These are phyloP conservation scores for cattle (Bos taurus) DNA, from an alignment of 2,113 vertebrate species.

Conservation along the genomic window DNA sequence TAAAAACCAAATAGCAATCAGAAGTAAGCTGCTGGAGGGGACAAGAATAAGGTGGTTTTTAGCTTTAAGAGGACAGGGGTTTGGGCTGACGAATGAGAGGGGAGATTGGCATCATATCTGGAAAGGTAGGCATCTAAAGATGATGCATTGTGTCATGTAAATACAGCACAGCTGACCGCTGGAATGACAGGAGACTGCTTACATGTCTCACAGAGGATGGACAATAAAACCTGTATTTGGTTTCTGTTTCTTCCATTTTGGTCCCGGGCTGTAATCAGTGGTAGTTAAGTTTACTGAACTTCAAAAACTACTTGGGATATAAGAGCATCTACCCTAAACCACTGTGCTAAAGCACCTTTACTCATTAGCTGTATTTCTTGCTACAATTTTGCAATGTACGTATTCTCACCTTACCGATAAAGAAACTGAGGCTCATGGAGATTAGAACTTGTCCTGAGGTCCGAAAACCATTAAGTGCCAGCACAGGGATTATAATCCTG, in stretches of 20 bases:
- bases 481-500: neutral
- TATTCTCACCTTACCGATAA: neutral
- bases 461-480: neutral
- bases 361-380: neutral
- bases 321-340: neutral
- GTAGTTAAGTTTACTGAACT: neutral
- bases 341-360: neutral
- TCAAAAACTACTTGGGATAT: neutral
- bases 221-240: neutral
- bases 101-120: neutral
- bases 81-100: neutral
- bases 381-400: neutral
- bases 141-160: neutral
- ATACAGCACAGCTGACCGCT: neutral
- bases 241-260: neutral
- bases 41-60: neutral
- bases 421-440: neutral
- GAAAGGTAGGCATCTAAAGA: neutral
- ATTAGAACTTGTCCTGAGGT: neutral
- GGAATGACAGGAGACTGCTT: neutral
- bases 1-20: neutral
- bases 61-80: neutral
- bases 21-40: neutral
- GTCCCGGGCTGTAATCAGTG: neutral
- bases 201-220: neutral